phyloP scores from a whole-genome alignment of 2,113 vertebrate species.

The Talpa occidentalis region DNA sequence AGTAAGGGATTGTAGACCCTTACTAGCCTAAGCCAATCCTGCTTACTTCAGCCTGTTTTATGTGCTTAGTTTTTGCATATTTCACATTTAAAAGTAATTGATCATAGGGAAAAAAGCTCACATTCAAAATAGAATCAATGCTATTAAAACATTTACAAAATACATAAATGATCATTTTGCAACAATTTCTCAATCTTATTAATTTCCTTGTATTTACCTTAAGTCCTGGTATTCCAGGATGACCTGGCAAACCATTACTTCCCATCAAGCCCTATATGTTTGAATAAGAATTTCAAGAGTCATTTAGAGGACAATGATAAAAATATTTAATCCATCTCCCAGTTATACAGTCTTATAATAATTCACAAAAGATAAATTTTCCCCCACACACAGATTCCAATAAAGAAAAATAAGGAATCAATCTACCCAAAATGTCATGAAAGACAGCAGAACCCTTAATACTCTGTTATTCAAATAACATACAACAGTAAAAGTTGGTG shows the following conservation, averaged over 20 bases:
- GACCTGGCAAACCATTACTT: conserved; percentile 89
- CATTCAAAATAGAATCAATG: background rate
- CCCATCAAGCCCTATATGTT: conserved; percentile 91
- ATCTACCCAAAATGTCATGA: background rate
- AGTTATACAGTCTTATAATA: background rate
- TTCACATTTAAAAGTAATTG: background rate
- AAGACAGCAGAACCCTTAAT: background rate
- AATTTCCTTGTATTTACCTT: conserved; percentile 87
- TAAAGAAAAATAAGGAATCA: background rate
- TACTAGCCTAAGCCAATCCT: background rate
- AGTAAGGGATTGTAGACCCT: background rate
- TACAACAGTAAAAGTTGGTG: background rate
- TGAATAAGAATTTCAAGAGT: conserved; percentile 55
- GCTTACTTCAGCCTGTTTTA: background rate
- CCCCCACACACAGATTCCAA: background rate
- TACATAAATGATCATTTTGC: background rate
- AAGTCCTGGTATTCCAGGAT: conserved; percentile 89
- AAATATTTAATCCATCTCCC: conserved; percentile 21
- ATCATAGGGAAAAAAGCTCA: background rate
- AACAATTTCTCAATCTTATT: background rate
- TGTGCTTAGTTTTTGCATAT: background rate
- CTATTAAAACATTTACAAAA: background rate
- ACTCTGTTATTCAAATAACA: background rate
- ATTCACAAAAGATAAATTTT: background rate
- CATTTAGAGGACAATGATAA: conserved; percentile 8